Evolutionary conservation across 2,888 invertebrate genomes (phyloP), one percentile per base, ranked within the genome.

Genomic region (Caenorhabditis angaria): DNA sequence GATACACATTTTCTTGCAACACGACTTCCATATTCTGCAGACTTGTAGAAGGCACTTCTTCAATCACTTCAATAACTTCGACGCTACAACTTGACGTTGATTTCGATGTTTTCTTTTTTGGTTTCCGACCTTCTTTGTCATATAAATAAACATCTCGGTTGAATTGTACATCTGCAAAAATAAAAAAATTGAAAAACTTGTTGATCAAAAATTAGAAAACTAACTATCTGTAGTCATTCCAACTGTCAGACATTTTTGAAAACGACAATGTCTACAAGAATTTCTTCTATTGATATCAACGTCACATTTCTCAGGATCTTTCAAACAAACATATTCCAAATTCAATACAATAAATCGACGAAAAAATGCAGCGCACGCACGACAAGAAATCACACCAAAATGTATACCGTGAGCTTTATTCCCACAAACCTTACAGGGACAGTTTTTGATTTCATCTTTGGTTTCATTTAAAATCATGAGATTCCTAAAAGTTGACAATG

Each of bases 311-410:
- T 47, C 65, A 32, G 65, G 63, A 32, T 69, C 75, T 12, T 62
- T 35, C 27, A 75, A 61, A 57, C 77, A 77, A 8, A 66, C 64
- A 56, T 77, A 77, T n/a, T 74, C 62, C 22, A 72, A 60, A 48
- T 63, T 68, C 18, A 71, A 67, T n/a, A 77, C 74, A 1, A 77
- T 71, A 24, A 75, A 75, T 47, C 77, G 51, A 27, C 77, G 56
- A 60, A 76, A 78, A 51, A 78, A 78, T 6, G 78, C 78, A 14
- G 78, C 78, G 51, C 78, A 78, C 1, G 78, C 78, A 27, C 78
- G 57, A 59, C 78, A 78, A 6, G 76, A 67, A 14, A 73, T 59
- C 12, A 78, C 76, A 4, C 78, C 78, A 48, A 78, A 78, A 50
- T 78, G 78, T 24, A 72, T 61, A 24, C 78, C 78, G 28, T 75